A percentile compares a stretch with the other conserved stretches of the same genome.
Conservation (phyloP, 1,140 invertebrate genomes). For the Vanessa tameamea region DNA sequence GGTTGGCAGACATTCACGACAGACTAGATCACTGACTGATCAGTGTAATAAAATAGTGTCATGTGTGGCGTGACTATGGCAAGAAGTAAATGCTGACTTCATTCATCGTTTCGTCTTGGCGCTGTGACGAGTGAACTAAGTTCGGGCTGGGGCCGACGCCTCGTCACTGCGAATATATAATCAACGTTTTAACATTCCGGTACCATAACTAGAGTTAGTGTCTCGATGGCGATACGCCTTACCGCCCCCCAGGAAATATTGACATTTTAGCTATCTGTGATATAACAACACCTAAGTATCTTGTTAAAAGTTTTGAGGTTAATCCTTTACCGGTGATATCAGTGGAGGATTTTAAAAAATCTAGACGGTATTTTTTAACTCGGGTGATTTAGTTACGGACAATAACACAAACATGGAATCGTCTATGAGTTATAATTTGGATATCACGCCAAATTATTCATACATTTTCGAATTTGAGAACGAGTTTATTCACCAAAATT, state of each 20-base stretch:
- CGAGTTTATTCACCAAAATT: conserved; percentile 93
- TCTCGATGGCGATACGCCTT: conserved; percentile 55
- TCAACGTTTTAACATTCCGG: conserved; percentile 54
- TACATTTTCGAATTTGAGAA: conserved; percentile 97
- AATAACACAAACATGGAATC: conserved; percentile 51
- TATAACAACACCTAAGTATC: conserved; percentile 66
- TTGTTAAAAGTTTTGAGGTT: conserved; percentile 67
- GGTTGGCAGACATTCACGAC: conserved; percentile 16
- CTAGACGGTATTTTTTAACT: conserved; percentile 42
- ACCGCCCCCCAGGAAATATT: conserved; percentile 57
- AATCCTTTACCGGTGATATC: conserved; percentile 68
- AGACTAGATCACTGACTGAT: conserved; percentile 6
- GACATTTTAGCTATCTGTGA: conserved; percentile 73
- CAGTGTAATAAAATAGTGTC: conserved; percentile 34
- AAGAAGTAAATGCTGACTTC: conserved; percentile 42
- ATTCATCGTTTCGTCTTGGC: conserved; percentile 62
- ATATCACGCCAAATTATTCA: conserved; percentile 90
- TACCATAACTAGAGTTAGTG: conserved; percentile 62
- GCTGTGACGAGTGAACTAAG: conserved; percentile 56
- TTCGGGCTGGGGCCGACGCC: conserved; percentile 51
- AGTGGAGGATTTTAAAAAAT: conserved; percentile 55
- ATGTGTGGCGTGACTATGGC: conserved; percentile 48
- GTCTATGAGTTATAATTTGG: conserved; percentile 69
- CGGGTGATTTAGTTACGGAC: conserved; percentile 40
- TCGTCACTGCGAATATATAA: conserved; percentile 69